Base-by-base conservation (phyloP, 2,113 vertebrate genomes). In the Grus americana region DNA sequence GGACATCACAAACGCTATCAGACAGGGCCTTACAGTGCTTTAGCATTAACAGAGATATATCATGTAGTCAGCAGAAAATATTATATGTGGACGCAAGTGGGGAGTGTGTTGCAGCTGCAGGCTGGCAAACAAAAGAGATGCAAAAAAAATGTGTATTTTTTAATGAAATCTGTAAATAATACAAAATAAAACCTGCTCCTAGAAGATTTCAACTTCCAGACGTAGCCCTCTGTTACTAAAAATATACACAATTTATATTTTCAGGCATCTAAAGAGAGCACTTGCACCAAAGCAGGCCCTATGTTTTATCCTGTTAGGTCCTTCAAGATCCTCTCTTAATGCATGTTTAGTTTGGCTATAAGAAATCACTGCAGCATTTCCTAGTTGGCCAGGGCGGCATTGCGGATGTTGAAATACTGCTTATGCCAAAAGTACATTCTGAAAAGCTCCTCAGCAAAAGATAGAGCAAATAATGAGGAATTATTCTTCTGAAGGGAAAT, bases 381-480 rank as follows among this genome's bases (percentile, higher is more conserved):
- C 79, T 66, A 42, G 76, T 24, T 83, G 67, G 86, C 76, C 32
- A 40, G 67, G 85, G 9, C 27, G 58, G 73, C 74, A 57, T 46
- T 72, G n/a, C 6, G 24, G 85, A 94, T 82, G 54, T 75, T 72
- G 90, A 90, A 70, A 57, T 16, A 38, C 2, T 65, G 46, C 81
- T 62, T 24, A 71, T 4, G 67, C 88, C 90, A 92, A 81, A 86
- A 71, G 65, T 12, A 58, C 46, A 36, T 73, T 50, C 38, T 79
- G 59, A 70, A 79, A 90, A 91, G 72, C 71, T 91, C 81, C 70
- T 78, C 92, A 88, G 67, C 38, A 73, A 47, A 70, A 74, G 70
- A 73, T 6, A 87, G 81, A 70, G 73, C 62, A 58, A 94, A 79
- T 52, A 83, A 80, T 1, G 4, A 79, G 73, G 68, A 88, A 66